A percentile compares a stretch with the other conserved stretches of the same genome.
These are phyloP conservation scores for Sphenopsis melanotis DNA, from an alignment of 2,797 vertebrate species.

Conservation along the genomic window DNA sequence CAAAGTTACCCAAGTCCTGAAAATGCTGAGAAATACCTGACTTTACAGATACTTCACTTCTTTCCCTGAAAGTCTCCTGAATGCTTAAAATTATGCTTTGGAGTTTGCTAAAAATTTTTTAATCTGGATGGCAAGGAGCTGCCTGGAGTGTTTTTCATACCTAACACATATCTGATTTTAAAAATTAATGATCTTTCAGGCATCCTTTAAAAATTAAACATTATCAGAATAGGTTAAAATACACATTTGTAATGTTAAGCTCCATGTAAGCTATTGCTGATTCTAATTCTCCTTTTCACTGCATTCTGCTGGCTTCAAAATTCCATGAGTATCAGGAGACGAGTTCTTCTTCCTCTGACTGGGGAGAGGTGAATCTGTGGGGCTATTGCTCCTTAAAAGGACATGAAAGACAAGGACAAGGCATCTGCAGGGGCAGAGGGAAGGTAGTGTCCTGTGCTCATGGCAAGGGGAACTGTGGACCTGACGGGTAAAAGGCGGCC, in stretches of 20 bases:
- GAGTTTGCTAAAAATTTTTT: not conserved
- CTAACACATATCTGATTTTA: not conserved
- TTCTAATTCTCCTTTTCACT: not conserved
- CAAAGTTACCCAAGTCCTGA: not conserved
- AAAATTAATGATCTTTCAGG: not conserved
- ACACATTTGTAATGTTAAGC: not conserved
- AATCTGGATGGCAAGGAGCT: not conserved
- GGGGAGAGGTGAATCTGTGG: not conserved
- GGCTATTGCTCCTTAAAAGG: not conserved
- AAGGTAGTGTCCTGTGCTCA: not conserved
- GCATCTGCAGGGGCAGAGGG: not conserved
- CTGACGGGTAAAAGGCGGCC: not conserved
- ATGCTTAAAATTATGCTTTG: not conserved
- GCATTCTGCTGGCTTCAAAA: not conserved
- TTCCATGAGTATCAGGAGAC: not conserved
- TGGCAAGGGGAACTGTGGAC: not conserved
- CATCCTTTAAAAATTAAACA: not conserved
- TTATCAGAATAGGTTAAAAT: not conserved
- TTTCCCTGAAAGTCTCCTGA: not conserved
- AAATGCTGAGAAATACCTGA: not conserved
- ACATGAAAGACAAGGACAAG: not conserved
- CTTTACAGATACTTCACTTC: not conserved
- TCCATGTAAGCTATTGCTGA: not conserved
- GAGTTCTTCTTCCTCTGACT: not conserved
- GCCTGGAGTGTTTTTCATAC: not conserved